Evolutionary conservation across 2,797 vertebrate genomes (phyloP), one percentile per base, ranked within the genome.

Genomic region (Botia almorhae): DNA sequence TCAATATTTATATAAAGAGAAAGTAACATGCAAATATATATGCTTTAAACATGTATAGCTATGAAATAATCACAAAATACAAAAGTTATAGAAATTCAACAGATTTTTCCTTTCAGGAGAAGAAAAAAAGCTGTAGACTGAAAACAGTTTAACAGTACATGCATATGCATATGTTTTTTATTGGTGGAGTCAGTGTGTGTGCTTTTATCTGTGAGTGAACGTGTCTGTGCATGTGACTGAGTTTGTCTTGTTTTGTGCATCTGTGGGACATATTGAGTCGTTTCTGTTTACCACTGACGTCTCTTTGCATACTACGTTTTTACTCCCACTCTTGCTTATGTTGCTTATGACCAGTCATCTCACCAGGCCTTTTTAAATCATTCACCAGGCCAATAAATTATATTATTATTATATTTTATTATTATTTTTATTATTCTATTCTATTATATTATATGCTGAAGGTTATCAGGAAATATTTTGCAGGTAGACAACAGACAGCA

Each of bases 381-480:
- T 33, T 7, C 36, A 8, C 5, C 36, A 39, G 36, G 36, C 36
- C 36, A 39, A 6, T 7, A 39, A 39, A 7, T 5, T 5, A 39
- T 5, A n/a, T n/a, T n/a, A n/a, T n/a, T 26, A 26, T 26, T 64
- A 75, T 64, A 48, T 58, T 19, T 8, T 76, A 11, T 76, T 13
- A 14, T 43, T 5, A 55, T 76, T 75, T 39, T 21, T 64, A 75
- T 65, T 7, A 51, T 50, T n/a, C n/a, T n/a, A n/a, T n/a, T n/a
- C n/a, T 26, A 26, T 26, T 64, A 75, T 64, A 48, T 58, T 19
- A 46, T 68, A 23, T 55, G 0, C 8, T 53, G 43, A 16, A n/a
- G 29, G 23, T 50, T 53, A 39, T 39, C 50, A 56, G 17, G 6
- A 61, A 29, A 14, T 14, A 16, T 61, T 61, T 29, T 14, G 13